phyloP scores from a whole-genome alignment of 2,797 vertebrate genomes.

The Tadarida brasiliensis region DNA sequence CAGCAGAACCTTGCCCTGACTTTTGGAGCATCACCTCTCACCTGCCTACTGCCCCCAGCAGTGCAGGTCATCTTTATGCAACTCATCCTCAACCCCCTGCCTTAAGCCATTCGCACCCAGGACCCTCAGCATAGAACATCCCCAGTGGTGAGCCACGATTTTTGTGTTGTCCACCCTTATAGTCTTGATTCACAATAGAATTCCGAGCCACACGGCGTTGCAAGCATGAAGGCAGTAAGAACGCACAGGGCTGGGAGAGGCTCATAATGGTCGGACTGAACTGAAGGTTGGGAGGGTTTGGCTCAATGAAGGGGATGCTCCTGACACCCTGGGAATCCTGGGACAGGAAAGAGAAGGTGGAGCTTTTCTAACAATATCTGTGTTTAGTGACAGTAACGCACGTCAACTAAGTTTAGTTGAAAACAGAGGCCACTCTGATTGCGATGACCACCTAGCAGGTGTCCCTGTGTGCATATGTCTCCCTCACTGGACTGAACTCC shows the following conservation, averaged over 20 bases:
- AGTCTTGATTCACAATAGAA: no score
- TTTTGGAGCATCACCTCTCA: accelerated
- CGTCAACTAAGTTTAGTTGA: neutral
- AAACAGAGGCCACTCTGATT: no score
- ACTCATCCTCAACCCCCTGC: accelerated
- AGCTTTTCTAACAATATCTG: neutral
- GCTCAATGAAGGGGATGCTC: accelerated
- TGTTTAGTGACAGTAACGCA: accelerated
- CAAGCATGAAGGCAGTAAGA: accelerated
- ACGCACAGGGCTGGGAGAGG: accelerated
- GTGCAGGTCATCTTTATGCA: neutral
- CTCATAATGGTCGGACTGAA: accelerated
- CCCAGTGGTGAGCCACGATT: accelerated
- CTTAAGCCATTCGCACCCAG: neutral
- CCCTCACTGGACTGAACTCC: no score
- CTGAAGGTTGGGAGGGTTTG: accelerated
- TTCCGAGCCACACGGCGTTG: accelerated
- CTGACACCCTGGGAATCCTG: neutral
- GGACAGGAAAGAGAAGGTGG: neutral
- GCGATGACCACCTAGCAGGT: accelerated
- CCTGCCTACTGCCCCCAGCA: accelerated
- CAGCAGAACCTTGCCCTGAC: accelerated
- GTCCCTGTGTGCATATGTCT: accelerated
- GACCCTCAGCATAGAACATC: neutral
- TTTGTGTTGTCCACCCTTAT: neutral